A percentile compares a stretch with the other conserved stretches of the same genome.
phyloP scores from a whole-genome alignment of 2,888 invertebrate genomes.

The Euplagia quadripunctaria region DNA sequence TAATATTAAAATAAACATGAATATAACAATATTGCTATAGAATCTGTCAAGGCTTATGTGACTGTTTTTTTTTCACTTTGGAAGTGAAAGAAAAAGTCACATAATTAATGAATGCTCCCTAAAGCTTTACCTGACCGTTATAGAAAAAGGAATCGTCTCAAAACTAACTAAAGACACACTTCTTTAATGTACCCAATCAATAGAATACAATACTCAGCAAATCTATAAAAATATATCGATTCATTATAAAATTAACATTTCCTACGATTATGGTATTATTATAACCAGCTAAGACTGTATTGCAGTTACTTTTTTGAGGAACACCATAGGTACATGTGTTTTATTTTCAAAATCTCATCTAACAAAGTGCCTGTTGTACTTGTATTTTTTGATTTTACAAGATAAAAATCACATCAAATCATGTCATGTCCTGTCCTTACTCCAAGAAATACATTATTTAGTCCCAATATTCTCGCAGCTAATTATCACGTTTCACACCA shows the following conservation, averaged over 20 bases:
- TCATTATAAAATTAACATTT: neutral
- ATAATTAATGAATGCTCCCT: neutral
- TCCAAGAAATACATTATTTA: neutral
- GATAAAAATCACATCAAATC: neutral
- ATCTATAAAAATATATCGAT: slow-evolving; percentile 40
- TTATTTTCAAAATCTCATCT: neutral
- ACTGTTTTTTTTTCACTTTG: too few species aligned
- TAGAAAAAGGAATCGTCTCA: slow-evolving; percentile 19
- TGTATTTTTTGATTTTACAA: neutral
- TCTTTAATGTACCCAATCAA: slow-evolving; percentile 1
- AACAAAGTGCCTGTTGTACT: neutral
- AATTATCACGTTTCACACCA: neutral
- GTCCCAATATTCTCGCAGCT: neutral
- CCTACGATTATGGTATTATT: neutral
- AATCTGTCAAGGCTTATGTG: too few species aligned
- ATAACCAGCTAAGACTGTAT: neutral
- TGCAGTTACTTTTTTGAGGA: neutral
- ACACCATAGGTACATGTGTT: neutral
- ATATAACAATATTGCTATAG: neutral
- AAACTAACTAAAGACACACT: slow-evolving; percentile 5
- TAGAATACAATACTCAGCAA: slow-evolving; percentile 10
- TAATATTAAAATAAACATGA: neutral
- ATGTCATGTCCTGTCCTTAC: neutral
- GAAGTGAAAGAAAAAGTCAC: neutral
- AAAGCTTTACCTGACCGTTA: neutral